Percentiles rank a stretch among this genome's conserved stretches.
These are phyloP conservation scores for Bugula neritina DNA, from an alignment of 2,888 invertebrate genomes.

Conservation along the genomic window DNA sequence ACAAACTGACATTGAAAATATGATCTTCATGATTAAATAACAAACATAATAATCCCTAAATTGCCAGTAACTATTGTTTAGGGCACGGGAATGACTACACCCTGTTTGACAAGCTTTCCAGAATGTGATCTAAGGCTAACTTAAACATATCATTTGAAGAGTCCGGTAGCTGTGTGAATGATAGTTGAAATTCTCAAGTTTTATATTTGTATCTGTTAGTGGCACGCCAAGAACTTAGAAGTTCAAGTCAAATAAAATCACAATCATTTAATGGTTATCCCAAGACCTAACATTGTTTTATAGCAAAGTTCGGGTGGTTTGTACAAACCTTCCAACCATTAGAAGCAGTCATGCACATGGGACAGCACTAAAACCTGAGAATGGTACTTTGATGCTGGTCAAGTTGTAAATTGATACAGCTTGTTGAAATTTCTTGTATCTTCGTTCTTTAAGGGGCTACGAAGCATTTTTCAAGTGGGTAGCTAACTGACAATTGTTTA, in stretches of 20 bases:
- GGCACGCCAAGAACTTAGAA: too few species aligned
- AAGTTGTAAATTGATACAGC: slow-evolving; percentile 19
- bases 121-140: neutral
- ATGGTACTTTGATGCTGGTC: neutral
- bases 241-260: too few species aligned
- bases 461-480: neutral
- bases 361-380: too few species aligned
- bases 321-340: neutral
- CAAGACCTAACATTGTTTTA: too few species aligned
- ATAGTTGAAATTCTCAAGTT: neutral
- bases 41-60: slow-evolving; percentile 11
- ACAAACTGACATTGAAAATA: neutral
- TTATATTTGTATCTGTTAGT: slow-evolving; percentile 25
- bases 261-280: too few species aligned
- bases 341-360: too few species aligned
- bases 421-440: neutral
- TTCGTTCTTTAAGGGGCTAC: neutral
- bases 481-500: neutral
- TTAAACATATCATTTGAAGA: slow-evolving; percentile 20
- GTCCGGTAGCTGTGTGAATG: neutral
- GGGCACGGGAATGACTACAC: neutral
- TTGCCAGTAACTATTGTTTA: neutral
- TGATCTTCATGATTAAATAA: slow-evolving; percentile 19
- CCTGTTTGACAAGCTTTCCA: neutral
- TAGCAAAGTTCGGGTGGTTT: neutral